These are phyloP conservation scores for Brachionus koreanus DNA, from an alignment of 1,140 invertebrate genomes.

Conservation along the genomic window DNA sequence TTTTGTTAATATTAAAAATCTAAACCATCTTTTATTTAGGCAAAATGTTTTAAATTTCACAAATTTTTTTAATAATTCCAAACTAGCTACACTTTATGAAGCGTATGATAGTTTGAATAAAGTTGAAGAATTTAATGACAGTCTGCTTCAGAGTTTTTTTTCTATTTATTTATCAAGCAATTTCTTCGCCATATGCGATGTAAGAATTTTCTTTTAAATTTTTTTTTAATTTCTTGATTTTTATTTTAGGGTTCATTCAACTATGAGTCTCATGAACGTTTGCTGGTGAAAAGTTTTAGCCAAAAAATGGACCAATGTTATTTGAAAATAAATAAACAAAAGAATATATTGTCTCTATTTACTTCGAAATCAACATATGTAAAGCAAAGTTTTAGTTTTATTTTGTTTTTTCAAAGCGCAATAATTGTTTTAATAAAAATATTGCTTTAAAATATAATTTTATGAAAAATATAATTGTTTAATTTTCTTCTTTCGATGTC, in stretches of 20 bases:
- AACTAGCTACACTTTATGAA: not conserved
- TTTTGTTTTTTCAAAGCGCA: not conserved
- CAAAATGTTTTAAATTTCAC: not conserved
- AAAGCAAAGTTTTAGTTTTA: not conserved
- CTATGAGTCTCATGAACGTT: not conserved
- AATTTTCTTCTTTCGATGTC: too few species aligned
- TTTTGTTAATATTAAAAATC: not conserved
- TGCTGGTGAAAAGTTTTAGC: not conserved
- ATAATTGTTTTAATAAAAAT: not conserved
- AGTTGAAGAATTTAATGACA: not conserved
- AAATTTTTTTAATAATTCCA: not conserved
- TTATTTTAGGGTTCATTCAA: constrained; percentile 16
- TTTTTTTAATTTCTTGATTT: not conserved
- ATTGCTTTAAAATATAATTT: too few species aligned
- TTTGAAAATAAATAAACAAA: not conserved
- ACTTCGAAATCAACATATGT: not conserved
- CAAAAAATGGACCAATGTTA: not conserved
- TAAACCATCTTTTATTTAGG: not conserved
- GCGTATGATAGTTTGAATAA: not conserved
- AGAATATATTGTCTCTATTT: not conserved
- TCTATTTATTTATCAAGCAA: not conserved
- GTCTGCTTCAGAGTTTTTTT: not conserved
- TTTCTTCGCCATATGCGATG: constrained; percentile 18
- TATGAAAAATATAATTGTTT: not conserved
- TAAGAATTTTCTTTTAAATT: not conserved